Evolutionary conservation across 2,888 invertebrate species (phyloP).

Genomic region (Hetaerina titia): DNA sequence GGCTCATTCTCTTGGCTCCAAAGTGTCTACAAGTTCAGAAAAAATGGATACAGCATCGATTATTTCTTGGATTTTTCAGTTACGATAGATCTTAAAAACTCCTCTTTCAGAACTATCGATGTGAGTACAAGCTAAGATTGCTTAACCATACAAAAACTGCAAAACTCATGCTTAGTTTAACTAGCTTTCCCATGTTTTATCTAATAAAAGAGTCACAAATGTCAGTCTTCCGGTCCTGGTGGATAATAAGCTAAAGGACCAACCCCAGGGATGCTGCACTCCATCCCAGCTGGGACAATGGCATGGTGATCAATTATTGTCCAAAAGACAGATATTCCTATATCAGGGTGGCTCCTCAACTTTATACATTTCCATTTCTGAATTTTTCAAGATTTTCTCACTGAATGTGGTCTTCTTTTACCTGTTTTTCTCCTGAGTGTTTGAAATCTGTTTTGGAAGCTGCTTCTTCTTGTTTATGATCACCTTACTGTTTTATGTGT

Average conservation of each 20-base stretch:
- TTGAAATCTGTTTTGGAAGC: no score
- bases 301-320: no score
- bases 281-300: no score
- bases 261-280: no score
- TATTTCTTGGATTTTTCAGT: conserved; percentile 95
- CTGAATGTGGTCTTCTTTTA: no score
- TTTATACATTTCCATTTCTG: no score
- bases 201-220: background rate
- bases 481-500: no score
- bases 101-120: conserved; percentile 90
- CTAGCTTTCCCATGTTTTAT: background rate
- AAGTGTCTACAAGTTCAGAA: conserved; percentile 89
- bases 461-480: no score
- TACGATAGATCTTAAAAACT: conserved; percentile 93
- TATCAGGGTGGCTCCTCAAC: no score
- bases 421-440: no score
- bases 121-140: conserved; percentile 79
- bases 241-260: background rate
- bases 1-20: conserved; percentile 88
- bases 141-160: conserved; percentile 42
- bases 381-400: no score
- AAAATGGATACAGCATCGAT: conserved; percentile 91
- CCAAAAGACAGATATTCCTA: no score
- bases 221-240: background rate
- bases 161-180: background rate